phyloP scores from a whole-genome alignment of 2,113 vertebrate species.

The Muntiacus reevesi region DNA sequence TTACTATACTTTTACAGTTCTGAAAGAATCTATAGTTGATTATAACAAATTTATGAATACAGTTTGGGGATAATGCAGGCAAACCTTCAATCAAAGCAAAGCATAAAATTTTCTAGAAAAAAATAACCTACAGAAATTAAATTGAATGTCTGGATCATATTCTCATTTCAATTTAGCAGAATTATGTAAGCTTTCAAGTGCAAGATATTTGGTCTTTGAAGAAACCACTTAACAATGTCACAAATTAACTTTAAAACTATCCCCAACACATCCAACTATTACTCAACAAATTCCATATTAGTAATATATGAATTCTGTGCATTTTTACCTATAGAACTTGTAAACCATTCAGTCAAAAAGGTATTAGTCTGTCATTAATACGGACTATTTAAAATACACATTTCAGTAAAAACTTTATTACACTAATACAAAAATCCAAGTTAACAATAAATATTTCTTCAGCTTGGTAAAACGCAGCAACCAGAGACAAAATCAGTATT shows the following conservation, averaged over 20 bases:
- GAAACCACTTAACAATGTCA: conserved; percentile 10
- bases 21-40: background rate
- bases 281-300: conserved; percentile 39
- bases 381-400: background rate
- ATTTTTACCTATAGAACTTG: conserved; percentile 14
- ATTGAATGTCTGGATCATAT: background rate
- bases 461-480: conserved; percentile 14
- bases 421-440: conserved; percentile 4
- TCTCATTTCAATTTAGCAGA: conserved; percentile 33
- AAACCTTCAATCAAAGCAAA: conserved; percentile 40
- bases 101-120: conserved; percentile 20
- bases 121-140: conserved; percentile 26
- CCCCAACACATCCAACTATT: background rate
- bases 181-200: conserved; percentile 5
- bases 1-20: background rate
- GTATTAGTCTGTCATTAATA: background rate
- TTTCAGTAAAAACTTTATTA: conserved; percentile 39
- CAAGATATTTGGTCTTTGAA: conserved; percentile 2
- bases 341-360: background rate
- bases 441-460: conserved; percentile 34
- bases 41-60: conserved; percentile 24
- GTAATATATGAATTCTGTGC: background rate
- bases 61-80: background rate
- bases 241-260: conserved; percentile 43
- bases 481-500: background rate